Evolutionary conservation across 2,113 vertebrate genomes (phyloP).

Genomic region (Phylloscopus trochiloides): DNA sequence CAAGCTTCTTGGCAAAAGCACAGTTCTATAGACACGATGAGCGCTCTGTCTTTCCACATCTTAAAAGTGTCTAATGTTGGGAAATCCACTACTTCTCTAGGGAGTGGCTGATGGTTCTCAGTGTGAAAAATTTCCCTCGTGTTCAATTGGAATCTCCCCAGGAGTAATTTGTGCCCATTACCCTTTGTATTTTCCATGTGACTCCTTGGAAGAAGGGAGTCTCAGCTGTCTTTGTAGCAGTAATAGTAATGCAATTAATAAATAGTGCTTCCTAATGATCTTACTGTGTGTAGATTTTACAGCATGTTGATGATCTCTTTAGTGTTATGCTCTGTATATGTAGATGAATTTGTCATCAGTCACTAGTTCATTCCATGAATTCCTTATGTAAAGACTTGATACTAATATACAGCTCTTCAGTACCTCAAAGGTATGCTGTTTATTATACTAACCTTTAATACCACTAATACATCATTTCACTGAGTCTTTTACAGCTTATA

Average conservation of each 20-base stretch:
- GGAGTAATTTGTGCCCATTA: not conserved
- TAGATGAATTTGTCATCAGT: not conserved
- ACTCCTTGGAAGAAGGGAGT: not conserved
- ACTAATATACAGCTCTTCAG: not conserved
- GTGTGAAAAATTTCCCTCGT: not conserved
- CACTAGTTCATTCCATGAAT: not conserved
- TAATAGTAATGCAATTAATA: not conserved
- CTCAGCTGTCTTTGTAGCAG: not conserved
- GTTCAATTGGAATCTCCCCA: not conserved
- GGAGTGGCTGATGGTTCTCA: not conserved
- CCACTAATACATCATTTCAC: not conserved
- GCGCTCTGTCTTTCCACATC: not conserved
- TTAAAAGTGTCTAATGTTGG: not conserved
- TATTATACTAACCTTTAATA: not conserved
- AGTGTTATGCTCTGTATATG: not conserved
- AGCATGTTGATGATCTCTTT: not conserved
- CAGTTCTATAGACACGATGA: fast-evolving
- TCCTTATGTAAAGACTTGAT: not conserved
- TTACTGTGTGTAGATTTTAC: not conserved
- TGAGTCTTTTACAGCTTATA: not conserved
- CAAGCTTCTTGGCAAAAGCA: not conserved
- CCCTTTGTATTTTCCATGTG: not conserved
- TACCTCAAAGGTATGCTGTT: not conserved
- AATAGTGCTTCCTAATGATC: not conserved
- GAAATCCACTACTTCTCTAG: not conserved